These are phyloP conservation scores for Gymnorhina tibicen DNA, from an alignment of 2,113 vertebrate species.

Conservation along the genomic window DNA sequence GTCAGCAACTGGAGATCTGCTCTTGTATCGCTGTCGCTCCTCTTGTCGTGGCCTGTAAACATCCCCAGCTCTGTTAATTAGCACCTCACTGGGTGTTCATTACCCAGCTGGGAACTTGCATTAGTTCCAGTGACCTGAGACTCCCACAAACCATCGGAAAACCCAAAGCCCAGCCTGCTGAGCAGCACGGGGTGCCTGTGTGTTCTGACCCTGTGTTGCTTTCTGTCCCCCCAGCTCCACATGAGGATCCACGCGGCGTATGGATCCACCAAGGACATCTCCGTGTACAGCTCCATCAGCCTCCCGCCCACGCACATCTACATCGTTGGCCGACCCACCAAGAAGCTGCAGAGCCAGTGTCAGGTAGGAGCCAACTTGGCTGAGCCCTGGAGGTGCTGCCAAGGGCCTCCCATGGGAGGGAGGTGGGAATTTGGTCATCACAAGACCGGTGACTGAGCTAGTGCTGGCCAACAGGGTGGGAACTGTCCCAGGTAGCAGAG, in stretches of 20 bases:
- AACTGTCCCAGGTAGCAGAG: neutral
- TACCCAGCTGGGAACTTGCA: neutral
- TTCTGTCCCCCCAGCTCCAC: conserved; percentile 76
- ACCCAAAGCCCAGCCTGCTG: neutral
- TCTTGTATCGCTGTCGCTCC: neutral
- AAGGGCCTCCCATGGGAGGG: neutral
- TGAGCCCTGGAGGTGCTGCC: neutral
- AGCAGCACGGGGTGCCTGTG: neutral
- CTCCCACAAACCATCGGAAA: neutral
- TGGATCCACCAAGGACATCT: conserved; percentile 96
- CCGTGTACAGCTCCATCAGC: conserved; percentile 89
- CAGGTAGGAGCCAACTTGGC: conserved; percentile 75
- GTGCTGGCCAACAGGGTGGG: neutral
- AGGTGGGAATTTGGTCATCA: neutral
- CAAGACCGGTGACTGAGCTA: neutral
- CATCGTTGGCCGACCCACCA: conserved; percentile 93
- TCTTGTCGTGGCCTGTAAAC: neutral
- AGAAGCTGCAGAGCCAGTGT: conserved; percentile 95
- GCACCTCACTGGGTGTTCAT: neutral
- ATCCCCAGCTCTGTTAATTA: neutral
- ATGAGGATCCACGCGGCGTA: conserved; percentile 94
- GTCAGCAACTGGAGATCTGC: neutral
- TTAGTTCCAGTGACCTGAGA: neutral
- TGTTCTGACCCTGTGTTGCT: neutral
- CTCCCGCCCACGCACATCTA: conserved; percentile 92